Percentiles rank a stretch among this genome's conserved stretches.
phyloP scores from a whole-genome alignment of 23 tunicate genomes.

The Styela clava region DNA sequence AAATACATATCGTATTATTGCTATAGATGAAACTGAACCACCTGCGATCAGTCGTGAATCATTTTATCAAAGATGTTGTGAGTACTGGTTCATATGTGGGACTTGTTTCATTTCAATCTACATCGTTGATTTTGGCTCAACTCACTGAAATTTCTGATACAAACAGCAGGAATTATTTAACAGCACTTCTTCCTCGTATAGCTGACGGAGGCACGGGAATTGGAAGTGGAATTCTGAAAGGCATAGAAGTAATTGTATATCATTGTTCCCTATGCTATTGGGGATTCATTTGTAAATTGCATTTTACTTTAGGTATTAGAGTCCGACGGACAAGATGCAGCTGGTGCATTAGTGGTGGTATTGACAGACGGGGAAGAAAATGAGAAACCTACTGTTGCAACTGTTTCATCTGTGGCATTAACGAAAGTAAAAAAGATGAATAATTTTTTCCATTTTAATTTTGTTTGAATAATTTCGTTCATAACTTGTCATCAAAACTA shows the following conservation, averaged over 20 bases:
- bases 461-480: too few relatives aligned
- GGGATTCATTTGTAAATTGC: not conserved
- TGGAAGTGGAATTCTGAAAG: constrained; percentile 37
- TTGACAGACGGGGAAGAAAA: constrained; percentile 54
- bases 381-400: constrained; percentile 13
- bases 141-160: not conserved
- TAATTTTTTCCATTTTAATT: too few relatives aligned
- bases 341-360: constrained; percentile 46
- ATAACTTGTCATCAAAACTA: too few relatives aligned
- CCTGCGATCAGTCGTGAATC: too few relatives aligned
- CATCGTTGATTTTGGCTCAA: not conserved
- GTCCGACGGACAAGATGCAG: constrained; percentile 9
- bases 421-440: constrained; percentile 17
- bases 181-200: constrained; percentile 7
- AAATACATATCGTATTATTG: too few relatives aligned
- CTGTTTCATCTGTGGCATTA: constrained; percentile 20
- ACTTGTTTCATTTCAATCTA: constrained; percentile 25
- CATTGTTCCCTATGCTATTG: not conserved
- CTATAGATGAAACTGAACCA: too few relatives aligned
- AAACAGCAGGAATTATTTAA: constrained; percentile 1
- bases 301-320: constrained; percentile 8
- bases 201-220: constrained; percentile 42
- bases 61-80: constrained; percentile 27
- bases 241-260: constrained; percentile 5
- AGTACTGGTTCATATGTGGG: constrained; percentile 27